A percentile compares a stretch with the other conserved stretches of the same genome.
These are phyloP conservation scores for Caenorhabditis panamensis DNA, from an alignment of 2,888 invertebrate species.

Conservation along the genomic window DNA sequence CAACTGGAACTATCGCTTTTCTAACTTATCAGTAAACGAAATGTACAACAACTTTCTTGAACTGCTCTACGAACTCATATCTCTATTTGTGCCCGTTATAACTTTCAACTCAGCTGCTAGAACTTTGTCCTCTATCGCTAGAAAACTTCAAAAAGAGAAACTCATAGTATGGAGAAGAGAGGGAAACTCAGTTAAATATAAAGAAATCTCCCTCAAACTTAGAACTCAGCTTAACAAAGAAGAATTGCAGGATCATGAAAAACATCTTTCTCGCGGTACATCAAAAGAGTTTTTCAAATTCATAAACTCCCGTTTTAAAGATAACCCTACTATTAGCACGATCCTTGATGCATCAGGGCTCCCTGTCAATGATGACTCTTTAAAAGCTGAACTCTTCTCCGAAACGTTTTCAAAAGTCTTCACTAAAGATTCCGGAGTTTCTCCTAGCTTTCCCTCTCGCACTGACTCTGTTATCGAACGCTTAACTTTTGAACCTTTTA, in stretches of 20 bases:
- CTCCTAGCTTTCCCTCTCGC: neutral
- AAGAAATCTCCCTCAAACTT: neutral
- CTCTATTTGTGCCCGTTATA: neutral
- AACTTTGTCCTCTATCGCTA: neutral
- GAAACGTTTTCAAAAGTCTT: slow-evolving; percentile 3
- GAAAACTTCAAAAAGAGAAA: slow-evolving; percentile 1
- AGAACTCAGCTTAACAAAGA: neutral
- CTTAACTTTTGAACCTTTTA: neutral
- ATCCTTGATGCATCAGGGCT: neutral
- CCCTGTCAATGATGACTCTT: neutral
- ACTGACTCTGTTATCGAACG: neutral
- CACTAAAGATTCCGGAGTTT: neutral
- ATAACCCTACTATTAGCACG: neutral
- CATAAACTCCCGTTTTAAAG: slow-evolving; percentile 13
- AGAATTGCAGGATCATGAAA: neutral
- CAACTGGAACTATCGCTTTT: neutral
- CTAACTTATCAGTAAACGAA: neutral
- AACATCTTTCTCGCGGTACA: neutral
- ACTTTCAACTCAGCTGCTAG: neutral
- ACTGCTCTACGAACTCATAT: neutral
- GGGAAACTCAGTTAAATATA: neutral
- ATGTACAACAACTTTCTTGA: neutral
- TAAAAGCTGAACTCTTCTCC: neutral
- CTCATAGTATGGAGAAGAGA: neutral
- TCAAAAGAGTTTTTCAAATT: slow-evolving; percentile 16